Percentiles rank a stretch among this genome's conserved stretches.
phyloP scores from a whole-genome alignment of 2,113 vertebrate species.

The Craseonycteris thonglongyai region DNA sequence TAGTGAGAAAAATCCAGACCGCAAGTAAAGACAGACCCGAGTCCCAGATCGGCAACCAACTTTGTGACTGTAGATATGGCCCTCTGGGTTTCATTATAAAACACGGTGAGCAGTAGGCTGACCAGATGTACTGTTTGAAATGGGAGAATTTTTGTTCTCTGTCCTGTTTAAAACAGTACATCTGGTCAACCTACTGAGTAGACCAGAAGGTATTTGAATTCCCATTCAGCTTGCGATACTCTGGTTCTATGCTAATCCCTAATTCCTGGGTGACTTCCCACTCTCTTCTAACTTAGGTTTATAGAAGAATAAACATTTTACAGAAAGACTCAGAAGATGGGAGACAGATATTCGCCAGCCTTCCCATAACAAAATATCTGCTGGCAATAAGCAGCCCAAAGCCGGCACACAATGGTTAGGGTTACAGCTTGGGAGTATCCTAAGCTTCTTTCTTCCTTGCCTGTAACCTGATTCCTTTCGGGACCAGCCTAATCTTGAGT shows the following conservation, averaged over 20 bases:
- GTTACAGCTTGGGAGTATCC: not conserved
- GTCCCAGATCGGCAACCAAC: not conserved
- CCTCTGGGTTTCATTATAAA: not conserved
- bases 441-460: not conserved
- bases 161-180: too few species aligned
- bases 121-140: too few species aligned
- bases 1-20: not conserved
- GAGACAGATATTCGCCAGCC: not conserved
- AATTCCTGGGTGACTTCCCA: not conserved
- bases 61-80: not conserved
- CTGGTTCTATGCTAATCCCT: not conserved
- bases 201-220: not conserved
- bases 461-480: not conserved
- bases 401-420: not conserved
- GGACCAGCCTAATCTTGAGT: slow-evolving; percentile 11
- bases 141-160: too few species aligned
- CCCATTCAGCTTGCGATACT: not conserved
- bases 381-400: not conserved
- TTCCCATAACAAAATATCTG: not conserved
- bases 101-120: too few species aligned
- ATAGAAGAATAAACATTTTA: not conserved
- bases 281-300: not conserved
- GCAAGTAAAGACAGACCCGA: not conserved
- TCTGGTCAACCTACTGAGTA: too few species aligned
- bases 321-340: not conserved